A percentile compares a stretch with the other conserved stretches of the same genome.
phyloP scores from a whole-genome alignment of 1,140 invertebrate genomes.

The Magallana gigas region DNA sequence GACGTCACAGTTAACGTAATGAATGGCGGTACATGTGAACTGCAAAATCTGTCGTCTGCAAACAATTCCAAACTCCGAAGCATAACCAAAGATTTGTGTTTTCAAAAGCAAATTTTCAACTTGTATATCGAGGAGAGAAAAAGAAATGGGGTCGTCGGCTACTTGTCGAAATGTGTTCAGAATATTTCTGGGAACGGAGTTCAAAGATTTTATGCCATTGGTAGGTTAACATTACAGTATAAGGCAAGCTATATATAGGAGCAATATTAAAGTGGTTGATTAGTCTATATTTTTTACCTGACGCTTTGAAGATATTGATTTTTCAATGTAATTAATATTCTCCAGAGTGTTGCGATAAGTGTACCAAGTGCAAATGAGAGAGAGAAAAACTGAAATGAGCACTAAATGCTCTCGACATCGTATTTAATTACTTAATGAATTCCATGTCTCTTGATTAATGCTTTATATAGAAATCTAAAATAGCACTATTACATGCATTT shows the following conservation, averaged over 20 bases:
- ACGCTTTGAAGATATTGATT: slow-evolving; percentile 5
- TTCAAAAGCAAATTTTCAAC: not conserved
- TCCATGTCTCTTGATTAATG: too few relatives aligned
- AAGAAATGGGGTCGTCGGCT: not conserved
- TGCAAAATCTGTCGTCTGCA: not conserved
- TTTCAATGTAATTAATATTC: slow-evolving; percentile 5
- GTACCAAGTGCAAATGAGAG: not conserved
- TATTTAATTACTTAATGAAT: too few relatives aligned
- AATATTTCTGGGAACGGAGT: not conserved
- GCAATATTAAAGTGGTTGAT: too few relatives aligned
- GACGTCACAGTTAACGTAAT: slow-evolving; percentile 3
- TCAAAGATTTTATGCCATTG: not conserved
- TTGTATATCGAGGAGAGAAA: slow-evolving; percentile 8
- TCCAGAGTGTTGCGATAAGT: not conserved
- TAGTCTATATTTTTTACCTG: not conserved
- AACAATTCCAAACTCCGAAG: not conserved
- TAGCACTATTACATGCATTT: not conserved
- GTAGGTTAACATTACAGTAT: not conserved
- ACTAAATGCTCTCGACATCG: too few relatives aligned
- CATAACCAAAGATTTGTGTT: not conserved
- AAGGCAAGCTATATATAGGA: too few relatives aligned
- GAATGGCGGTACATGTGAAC: not conserved
- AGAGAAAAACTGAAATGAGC: too few relatives aligned
- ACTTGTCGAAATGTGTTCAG: slow-evolving; percentile 10
- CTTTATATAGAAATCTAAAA: not conserved